Conservation (phyloP, 2,888 invertebrate genomes). For the Neoitamus cyanurus region DNA sequence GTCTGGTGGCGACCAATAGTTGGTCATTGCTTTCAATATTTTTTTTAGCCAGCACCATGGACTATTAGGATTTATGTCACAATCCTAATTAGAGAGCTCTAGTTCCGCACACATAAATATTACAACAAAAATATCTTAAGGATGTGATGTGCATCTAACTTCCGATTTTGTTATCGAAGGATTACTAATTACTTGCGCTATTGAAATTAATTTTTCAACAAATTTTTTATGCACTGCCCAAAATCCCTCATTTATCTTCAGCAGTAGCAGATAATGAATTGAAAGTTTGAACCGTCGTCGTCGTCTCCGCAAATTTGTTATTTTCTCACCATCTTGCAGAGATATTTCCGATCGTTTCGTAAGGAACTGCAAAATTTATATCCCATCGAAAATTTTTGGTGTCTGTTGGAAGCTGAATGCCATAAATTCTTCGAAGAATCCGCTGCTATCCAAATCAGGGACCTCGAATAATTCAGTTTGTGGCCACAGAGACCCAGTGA, state of each 20-base stretch:
- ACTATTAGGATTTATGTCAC: too few species aligned
- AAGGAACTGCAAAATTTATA: constrained; percentile 39
- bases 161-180: neutral
- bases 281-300: constrained; percentile 22
- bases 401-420: constrained; percentile 46
- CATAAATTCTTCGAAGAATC: constrained; percentile 44
- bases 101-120: too few species aligned
- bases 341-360: constrained; percentile 21
- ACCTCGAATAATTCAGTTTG: constrained; percentile 36
- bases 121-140: neutral
- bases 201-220: neutral
- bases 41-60: too few species aligned
- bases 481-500: neutral
- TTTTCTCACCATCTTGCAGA: constrained; percentile 48
- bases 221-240: neutral
- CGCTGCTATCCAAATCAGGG: constrained; percentile 38
- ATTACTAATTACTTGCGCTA: neutral
- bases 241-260: neutral
- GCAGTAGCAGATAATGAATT: constrained; percentile 9
- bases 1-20: too few species aligned
- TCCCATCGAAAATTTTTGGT: constrained; percentile 40
- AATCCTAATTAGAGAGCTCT: too few species aligned
- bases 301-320: constrained; percentile 42
- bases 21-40: too few species aligned
- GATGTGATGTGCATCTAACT: neutral